Percentiles rank a stretch among this genome's conserved stretches.
Evolutionary conservation across 2,113 vertebrate species (phyloP).

Genomic region (Crocuta crocuta): DNA sequence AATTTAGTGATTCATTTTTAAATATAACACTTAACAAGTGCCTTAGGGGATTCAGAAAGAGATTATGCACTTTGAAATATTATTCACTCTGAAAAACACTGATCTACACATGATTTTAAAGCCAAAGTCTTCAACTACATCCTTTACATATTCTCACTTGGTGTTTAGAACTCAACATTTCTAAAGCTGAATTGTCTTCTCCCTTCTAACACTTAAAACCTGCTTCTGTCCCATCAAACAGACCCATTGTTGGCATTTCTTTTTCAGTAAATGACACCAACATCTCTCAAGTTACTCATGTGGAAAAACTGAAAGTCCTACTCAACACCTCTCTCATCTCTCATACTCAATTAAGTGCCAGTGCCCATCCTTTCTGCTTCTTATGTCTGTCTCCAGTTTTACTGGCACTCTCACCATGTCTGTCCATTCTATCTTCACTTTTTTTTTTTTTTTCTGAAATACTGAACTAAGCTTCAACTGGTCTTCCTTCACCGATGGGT

Average conservation of each 20-base stretch:
- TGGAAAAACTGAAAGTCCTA: neutral
- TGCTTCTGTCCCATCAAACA: neutral
- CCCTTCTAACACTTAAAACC: neutral
- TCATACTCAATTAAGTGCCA: neutral
- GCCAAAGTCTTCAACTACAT: neutral
- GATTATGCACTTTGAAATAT: neutral
- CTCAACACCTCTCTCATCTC: neutral
- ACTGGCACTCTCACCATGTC: neutral
- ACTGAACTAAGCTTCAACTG: neutral
- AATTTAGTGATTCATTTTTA: no score
- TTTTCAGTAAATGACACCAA: neutral
- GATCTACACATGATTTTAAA: neutral
- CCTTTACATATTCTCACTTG: neutral
- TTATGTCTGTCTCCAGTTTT: neutral
- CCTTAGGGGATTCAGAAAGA: neutral
- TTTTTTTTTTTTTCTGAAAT: neutral
- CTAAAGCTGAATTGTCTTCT: neutral
- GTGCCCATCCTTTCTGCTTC: neutral
- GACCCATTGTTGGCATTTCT: neutral
- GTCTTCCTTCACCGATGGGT: neutral
- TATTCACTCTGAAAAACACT: neutral
- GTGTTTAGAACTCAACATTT: neutral
- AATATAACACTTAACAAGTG: neutral
- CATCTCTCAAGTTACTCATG: neutral
- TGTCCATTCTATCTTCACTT: neutral